Base-by-base conservation (phyloP, 64 coral and sea anemone genomes). In the Platygyra sinensis region DNA sequence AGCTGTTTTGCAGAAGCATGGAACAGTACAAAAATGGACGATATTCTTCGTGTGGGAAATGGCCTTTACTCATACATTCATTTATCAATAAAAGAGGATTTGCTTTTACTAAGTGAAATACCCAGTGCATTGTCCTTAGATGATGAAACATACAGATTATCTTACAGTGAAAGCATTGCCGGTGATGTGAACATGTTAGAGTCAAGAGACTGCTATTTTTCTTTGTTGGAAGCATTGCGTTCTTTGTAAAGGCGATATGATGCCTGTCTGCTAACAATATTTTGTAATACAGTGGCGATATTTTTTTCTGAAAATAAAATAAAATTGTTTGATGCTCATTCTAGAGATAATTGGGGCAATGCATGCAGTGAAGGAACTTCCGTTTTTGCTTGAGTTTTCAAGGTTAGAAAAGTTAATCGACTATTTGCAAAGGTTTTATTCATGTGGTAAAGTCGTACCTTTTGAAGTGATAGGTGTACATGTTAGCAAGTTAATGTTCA, bases 271-370 rank as follows among this genome's bases (percentile, higher is more conserved):
- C 27, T 75, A 32, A 75, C 72, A 33, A 33, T 42, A 38, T 30
- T 33, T 18, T 75, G 72, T 75, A 75, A 75, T 38, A 75, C 72
- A 12, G 72, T 75, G 36, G 28, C 72, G 0, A 39, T 75, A 38
- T 75, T 75, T 2, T 75, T 75, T 75, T 0, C 11, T 33, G 17
- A 42, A 17, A 18, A 32, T 19, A 32, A 13, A 38, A 15, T 33
- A 18, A 75, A 75, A 32, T 33, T 75, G 28, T 75, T 75, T 75
- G 72, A 75, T 75, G 0, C 72, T 39, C 72, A 75, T 75, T 33
- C 72, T 29, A 12, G 72, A 17, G 72, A 75, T 75, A 16, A 12
- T 2, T 75, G 15, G 36, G 72, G 72, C 10, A 39, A 75, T 38
- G 72, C 31, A 11, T 38, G 29, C 38, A 33, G n/a, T 19, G 31